Conservation (phyloP, 2,888 invertebrate genomes). For the Noctua janthe region DNA sequence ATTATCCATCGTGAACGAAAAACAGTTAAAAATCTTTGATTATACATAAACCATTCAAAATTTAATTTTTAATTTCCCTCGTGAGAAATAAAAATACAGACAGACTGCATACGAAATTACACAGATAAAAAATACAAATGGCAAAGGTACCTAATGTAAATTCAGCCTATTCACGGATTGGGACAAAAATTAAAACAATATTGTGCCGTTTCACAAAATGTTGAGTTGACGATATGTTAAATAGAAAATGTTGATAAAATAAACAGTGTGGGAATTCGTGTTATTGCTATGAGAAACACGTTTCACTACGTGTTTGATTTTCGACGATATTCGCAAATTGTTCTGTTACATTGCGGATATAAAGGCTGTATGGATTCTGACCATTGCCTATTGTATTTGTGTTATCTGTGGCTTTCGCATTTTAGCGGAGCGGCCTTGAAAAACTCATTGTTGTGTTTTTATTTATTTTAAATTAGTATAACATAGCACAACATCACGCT, state of each 20-base stretch:
- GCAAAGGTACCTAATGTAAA: conserved; percentile 25
- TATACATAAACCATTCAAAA: background rate
- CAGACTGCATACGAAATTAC: conserved; percentile 26
- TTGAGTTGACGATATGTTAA: conserved; percentile 50
- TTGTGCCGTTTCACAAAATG: conserved; percentile 28
- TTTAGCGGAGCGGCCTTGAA: background rate
- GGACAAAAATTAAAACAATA: conserved; percentile 54
- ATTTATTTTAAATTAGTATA: background rate
- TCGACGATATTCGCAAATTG: conserved; percentile 49
- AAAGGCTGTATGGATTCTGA: conserved; percentile 33
- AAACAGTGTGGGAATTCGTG: conserved; percentile 41
- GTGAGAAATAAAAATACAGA: conserved; percentile 37
- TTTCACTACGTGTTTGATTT: conserved; percentile 59
- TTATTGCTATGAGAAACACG: conserved; percentile 50
- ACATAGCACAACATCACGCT: too few species aligned
- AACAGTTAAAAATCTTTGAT: conserved; percentile 6
- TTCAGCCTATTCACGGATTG: conserved; percentile 31
- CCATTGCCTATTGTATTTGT: conserved; percentile 26
- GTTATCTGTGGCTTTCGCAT: conserved; percentile 19
- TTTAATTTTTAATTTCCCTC: conserved; percentile 11
- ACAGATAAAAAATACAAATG: conserved; percentile 42
- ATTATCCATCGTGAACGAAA: background rate
- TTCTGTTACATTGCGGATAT: conserved; percentile 33
- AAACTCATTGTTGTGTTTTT: background rate
- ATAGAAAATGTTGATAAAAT: conserved; percentile 55